phyloP scores from a whole-genome alignment of 1,140 invertebrate species.

The Phocides pigmalion region DNA sequence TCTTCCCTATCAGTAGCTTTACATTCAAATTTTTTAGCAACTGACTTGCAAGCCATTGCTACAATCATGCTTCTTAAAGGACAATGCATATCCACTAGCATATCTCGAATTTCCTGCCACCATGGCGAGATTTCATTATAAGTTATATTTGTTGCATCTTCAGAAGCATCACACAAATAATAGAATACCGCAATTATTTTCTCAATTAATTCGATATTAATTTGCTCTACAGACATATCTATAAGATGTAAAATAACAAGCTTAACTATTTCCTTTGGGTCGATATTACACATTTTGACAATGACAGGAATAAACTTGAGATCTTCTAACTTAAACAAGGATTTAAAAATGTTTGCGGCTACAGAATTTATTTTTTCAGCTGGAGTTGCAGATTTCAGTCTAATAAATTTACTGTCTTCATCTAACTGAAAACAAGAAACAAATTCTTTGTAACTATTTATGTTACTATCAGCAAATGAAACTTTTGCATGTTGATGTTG shows the following conservation, averaged over 20 bases:
- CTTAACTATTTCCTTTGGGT: constrained; percentile 85
- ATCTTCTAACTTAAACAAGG: constrained; percentile 84
- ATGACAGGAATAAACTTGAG: constrained; percentile 78
- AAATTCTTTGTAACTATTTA: constrained; percentile 62
- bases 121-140: constrained; percentile 89
- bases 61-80: constrained; percentile 89
- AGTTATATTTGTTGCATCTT: constrained; percentile 72
- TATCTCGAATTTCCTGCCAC: constrained; percentile 89
- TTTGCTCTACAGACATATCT: constrained; percentile 80
- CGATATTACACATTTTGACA: constrained; percentile 83
- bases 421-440: constrained; percentile 84
- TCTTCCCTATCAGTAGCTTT: constrained; percentile 83
- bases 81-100: constrained; percentile 88
- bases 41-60: constrained; percentile 90
- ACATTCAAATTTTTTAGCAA: constrained; percentile 82
- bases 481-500: constrained; percentile 66
- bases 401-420: constrained; percentile 53
- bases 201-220: constrained; percentile 81
- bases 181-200: constrained; percentile 78
- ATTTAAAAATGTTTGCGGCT: constrained; percentile 86
- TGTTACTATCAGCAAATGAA: constrained; percentile 62
- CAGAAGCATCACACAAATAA: constrained; percentile 69
- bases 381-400: constrained; percentile 69
- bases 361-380: constrained; percentile 72
- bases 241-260: constrained; percentile 88